These are phyloP conservation scores for Sebastiscus albofasciatus DNA, from an alignment of 2,797 vertebrate species.

Conservation along the genomic window DNA sequence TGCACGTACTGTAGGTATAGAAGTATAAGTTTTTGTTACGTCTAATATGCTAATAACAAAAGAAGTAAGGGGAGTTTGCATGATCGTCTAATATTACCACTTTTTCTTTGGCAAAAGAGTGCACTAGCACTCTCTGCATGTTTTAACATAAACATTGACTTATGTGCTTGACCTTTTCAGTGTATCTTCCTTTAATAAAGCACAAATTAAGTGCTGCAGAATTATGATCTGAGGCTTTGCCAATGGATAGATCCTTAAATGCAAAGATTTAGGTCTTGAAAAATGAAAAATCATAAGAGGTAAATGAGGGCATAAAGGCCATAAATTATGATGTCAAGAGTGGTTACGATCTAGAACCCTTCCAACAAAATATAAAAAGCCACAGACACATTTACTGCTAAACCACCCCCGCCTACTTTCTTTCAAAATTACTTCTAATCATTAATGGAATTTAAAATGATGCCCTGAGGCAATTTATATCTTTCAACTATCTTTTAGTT, in stretches of 20 bases:
- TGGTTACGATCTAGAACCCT: not conserved
- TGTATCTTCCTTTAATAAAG: not conserved
- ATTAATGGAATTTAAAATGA: not conserved
- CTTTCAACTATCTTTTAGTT: not conserved
- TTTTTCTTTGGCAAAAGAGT: not conserved
- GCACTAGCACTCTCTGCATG: not conserved
- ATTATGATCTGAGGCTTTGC: not conserved
- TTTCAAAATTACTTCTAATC: not conserved
- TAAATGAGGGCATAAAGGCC: not conserved
- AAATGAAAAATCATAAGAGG: not conserved
- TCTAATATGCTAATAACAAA: not conserved
- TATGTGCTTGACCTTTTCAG: not conserved
- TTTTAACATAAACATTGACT: not conserved
- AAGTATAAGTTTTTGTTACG: not conserved
- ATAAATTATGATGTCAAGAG: not conserved
- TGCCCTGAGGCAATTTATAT: not conserved
- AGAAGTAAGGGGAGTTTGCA: not conserved
- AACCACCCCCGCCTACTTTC: not conserved
- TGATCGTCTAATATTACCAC: not conserved
- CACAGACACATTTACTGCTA: not conserved
- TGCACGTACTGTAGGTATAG: not conserved
- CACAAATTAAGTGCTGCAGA: not conserved
- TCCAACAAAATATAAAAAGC: not conserved
- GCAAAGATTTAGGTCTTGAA: not conserved
- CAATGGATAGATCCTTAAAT: not conserved